Conservation (phyloP, 2,888 invertebrate genomes). For the Chouioia cunea region DNA sequence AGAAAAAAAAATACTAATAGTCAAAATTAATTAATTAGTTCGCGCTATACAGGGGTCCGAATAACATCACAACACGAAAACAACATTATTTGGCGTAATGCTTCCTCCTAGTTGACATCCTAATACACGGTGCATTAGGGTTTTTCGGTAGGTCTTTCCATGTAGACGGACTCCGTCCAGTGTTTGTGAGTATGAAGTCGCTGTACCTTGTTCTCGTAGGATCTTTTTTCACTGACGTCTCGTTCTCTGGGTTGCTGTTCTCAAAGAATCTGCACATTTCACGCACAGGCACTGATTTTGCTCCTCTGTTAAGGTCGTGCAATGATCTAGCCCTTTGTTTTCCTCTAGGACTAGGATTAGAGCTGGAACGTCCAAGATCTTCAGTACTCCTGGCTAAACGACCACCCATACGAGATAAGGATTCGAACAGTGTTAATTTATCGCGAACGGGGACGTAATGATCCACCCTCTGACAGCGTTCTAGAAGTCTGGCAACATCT, state of each 20-base stretch:
- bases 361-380: conserved; percentile 71
- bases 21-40: not conserved
- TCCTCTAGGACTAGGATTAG: conserved; percentile 55
- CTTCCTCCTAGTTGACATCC: conserved; percentile 58
- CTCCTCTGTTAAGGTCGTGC: conserved; percentile 73
- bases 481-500: conserved; percentile 70
- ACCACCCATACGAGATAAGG: conserved; percentile 74
- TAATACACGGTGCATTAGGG: conserved; percentile 55
- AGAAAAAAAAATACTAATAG: not conserved
- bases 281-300: conserved; percentile 73
- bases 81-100: conserved; percentile 55
- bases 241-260: conserved; percentile 64
- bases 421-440: conserved; percentile 79
- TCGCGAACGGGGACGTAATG: conserved; percentile 80
- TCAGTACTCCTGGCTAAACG: conserved; percentile 76
- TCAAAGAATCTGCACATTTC: conserved; percentile 81
- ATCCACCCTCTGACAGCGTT: conserved; percentile 73
- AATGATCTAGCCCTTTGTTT: conserved; percentile 76
- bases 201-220: conserved; percentile 48
- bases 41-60: not conserved
- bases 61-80: not conserved
- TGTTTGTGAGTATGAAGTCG: conserved; percentile 49
- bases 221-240: conserved; percentile 23
- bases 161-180: conserved; percentile 42
- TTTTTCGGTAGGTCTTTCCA: conserved; percentile 52